Conservation (phyloP, 1,140 invertebrate species). For the Bombus vancouverensis region DNA sequence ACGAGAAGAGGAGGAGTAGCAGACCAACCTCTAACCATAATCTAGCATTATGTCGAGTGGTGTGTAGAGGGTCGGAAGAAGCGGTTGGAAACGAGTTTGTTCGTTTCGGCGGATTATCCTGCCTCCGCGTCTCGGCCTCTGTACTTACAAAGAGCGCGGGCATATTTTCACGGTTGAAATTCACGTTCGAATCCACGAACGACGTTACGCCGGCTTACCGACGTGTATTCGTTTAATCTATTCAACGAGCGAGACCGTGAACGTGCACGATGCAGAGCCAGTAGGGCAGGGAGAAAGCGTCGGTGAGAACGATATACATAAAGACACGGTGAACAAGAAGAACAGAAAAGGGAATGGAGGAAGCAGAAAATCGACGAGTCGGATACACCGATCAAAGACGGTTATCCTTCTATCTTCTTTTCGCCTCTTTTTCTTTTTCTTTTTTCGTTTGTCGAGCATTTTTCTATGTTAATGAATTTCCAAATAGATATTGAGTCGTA, state of each 20-base stretch:
- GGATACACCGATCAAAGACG: slow-evolving; percentile 3
- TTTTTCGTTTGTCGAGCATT: background rate
- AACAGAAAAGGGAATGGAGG: background rate
- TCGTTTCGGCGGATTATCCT: slow-evolving; percentile 71
- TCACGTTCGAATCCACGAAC: slow-evolving; percentile 61
- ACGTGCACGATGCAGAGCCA: slow-evolving; percentile 40
- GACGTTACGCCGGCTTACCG: slow-evolving; percentile 63
- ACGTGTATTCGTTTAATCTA: slow-evolving; percentile 68
- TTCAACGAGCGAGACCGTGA: slow-evolving; percentile 59
- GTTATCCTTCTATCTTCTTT: background rate
- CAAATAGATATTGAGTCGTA: slow-evolving; percentile 34
- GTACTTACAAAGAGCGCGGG: slow-evolving; percentile 60
- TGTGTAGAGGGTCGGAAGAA: slow-evolving; percentile 65
- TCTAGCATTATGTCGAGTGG: slow-evolving; percentile 72
- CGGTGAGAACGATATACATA: background rate
- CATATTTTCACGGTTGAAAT: slow-evolving; percentile 71
- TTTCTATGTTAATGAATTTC: slow-evolving; percentile 48
- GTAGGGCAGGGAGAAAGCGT: slow-evolving; percentile 7
- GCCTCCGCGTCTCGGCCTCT: slow-evolving; percentile 46
- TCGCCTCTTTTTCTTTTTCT: background rate
- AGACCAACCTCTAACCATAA: slow-evolving; percentile 65
- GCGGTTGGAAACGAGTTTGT: slow-evolving; percentile 70
- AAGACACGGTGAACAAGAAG: background rate
- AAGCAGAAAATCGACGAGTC: background rate
- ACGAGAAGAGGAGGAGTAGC: slow-evolving; percentile 15